phyloP scores from a whole-genome alignment of 2,888 invertebrate genomes.

The Philereme vetulata region DNA sequence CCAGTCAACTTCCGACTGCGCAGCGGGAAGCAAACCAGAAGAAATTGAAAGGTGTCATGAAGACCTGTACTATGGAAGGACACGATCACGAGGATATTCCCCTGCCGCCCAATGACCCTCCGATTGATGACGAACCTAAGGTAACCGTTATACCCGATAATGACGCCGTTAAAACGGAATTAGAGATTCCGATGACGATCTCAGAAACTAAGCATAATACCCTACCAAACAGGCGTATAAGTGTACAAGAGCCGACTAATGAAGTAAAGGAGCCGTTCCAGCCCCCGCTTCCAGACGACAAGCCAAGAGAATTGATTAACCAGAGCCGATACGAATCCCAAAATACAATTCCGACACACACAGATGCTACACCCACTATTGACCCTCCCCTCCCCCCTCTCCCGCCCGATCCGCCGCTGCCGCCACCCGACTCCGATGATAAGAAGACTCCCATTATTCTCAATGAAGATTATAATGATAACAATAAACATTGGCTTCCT shows the following conservation, averaged over 20 bases:
- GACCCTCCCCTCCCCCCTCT: constrained; percentile 36
- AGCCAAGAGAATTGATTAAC: constrained; percentile 34
- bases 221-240: constrained; percentile 44
- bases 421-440: constrained; percentile 44
- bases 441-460: constrained; percentile 55
- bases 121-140: constrained; percentile 39
- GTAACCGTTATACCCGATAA: constrained; percentile 46
- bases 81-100: constrained; percentile 17
- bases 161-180: constrained; percentile 51
- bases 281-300: constrained; percentile 41
- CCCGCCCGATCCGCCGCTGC: constrained; percentile 26
- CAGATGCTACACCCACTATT: constrained; percentile 52
- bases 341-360: constrained; percentile 15
- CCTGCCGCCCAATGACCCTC: constrained; percentile 17
- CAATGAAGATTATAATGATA: constrained; percentile 57
- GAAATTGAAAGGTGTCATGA: constrained; percentile 70
- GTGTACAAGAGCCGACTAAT: constrained; percentile 48
- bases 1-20: constrained; percentile 85
- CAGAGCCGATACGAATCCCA: constrained; percentile 33
- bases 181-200: constrained; percentile 58
- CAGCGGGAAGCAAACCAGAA: constrained; percentile 86
- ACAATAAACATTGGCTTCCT: constrained; percentile 70
- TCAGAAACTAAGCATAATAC: constrained; percentile 57
- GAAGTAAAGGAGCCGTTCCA: constrained; percentile 32
- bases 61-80: constrained; percentile 17